Conservation (phyloP, 1,140 invertebrate genomes). For the Stegodyphus dumicola region DNA sequence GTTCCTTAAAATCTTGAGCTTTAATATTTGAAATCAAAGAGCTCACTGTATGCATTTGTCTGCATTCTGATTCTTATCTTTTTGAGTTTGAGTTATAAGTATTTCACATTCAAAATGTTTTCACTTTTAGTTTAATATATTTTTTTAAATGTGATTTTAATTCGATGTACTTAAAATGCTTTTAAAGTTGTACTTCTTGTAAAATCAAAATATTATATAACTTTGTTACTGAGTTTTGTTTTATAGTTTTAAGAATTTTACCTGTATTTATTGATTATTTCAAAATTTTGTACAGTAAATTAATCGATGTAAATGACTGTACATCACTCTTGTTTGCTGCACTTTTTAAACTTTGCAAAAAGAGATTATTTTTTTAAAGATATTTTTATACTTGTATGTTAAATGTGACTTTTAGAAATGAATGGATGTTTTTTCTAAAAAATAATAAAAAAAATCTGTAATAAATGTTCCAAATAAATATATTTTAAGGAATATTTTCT, state of each 20-base stretch:
- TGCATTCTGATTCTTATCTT: too few relatives aligned
- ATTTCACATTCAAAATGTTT: neutral
- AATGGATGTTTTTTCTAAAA: neutral
- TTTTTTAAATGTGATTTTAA: neutral
- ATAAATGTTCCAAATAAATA: too few relatives aligned
- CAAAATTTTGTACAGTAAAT: neutral
- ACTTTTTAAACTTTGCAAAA: neutral
- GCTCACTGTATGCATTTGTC: too few relatives aligned
- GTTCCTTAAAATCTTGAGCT: too few relatives aligned
- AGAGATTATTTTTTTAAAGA: neutral
- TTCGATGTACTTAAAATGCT: neutral
- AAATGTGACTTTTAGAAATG: neutral
- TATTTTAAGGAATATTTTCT: too few relatives aligned
- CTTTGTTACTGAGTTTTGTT: neutral
- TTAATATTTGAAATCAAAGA: too few relatives aligned
- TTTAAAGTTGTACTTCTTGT: neutral
- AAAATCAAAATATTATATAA: slow-evolving; percentile 1
- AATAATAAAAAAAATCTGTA: too few relatives aligned
- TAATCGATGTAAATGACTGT: neutral
- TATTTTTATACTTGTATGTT: neutral
- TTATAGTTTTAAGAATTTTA: neutral
- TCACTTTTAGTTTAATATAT: neutral
- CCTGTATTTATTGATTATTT: too few relatives aligned
- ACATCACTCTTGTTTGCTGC: neutral
- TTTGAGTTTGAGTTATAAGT: neutral